Base-by-base conservation (phyloP, 2,797 vertebrate genomes). In the Diglossa cyanea region DNA sequence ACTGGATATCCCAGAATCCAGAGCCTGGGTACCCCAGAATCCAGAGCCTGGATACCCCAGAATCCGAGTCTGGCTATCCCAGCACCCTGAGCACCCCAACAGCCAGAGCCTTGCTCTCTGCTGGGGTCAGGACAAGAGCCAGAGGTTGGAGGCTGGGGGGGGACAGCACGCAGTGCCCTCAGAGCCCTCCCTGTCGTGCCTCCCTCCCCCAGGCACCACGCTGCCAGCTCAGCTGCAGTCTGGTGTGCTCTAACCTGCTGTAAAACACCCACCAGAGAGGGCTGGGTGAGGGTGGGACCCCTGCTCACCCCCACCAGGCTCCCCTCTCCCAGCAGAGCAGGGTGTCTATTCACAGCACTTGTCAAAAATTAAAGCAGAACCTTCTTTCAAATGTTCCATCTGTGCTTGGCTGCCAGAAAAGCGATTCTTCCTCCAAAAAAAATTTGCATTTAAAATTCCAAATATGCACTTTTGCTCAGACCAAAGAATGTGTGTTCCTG, bases 361-460 rank as follows among this genome's bases (percentile, higher is more conserved):
- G 95, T 97, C 96, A 96, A 83, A 95, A 97, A 97, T 97, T 96
- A 97, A 97, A 97, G 96, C 65, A 91, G 94, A 96, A 85, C 86
- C 89, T 86, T 83, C 86, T 97, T 96, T 97, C 94, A 96, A 93
- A 95, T 15, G 67, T 54, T 94, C 94, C 17, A 21, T 94, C 95
- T 96, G 94, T 61, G 78, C 96, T 94, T 72, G 79, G 51, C 75
- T 65, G 96, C 93, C 93, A 94, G 97, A 94, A 93, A 91, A 95
- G 62, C 2, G 48, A 92, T 92, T 83, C 94, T 96, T 95, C 91
- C 93, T 96, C 91, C 47, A 51, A 76, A 89, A 89, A 83, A 89
- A 97, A 97, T 94, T 95, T 96, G 94, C 96, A 97, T 97, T 96
- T 96, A 96, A 96, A 97, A 97, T 97, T 97, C 96, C 96, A 97